Conservation (phyloP, 2,888 invertebrate species). For the Oligia latruncula region DNA sequence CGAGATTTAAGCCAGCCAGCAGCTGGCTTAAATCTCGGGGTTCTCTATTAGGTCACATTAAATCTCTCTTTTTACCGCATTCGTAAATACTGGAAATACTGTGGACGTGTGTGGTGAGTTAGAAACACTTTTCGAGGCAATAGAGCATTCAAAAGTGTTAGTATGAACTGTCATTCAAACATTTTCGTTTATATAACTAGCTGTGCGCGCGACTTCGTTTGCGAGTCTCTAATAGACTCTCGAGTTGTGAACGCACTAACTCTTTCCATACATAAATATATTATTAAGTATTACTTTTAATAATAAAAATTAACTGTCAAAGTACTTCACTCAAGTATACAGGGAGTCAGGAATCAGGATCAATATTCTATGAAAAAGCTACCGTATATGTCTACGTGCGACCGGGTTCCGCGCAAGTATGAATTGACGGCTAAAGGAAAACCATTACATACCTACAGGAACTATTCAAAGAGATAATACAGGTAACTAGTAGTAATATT, state of each 20-base stretch:
- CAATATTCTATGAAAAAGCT: background rate
- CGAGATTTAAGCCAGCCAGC: conserved; percentile 58
- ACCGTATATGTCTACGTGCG: background rate
- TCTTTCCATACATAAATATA: background rate
- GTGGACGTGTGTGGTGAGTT: conserved; percentile 17
- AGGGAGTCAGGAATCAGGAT: background rate
- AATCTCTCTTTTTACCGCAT: conserved; percentile 52
- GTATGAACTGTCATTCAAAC: conserved; percentile 5
- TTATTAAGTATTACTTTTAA: background rate
- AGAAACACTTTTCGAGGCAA: conserved; percentile 13
- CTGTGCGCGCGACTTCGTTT: background rate
- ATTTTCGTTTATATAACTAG: conserved; percentile 1
- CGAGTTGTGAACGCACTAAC: background rate
- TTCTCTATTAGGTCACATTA: conserved; percentile 46
- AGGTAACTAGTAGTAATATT: conserved; percentile 3
- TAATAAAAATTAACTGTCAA: background rate
- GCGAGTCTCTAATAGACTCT: no score
- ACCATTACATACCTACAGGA: background rate
- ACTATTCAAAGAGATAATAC: conserved; percentile 13
- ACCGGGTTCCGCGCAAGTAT: conserved; percentile 1
- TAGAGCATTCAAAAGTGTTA: conserved; percentile 28
- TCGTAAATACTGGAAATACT: conserved; percentile 51
- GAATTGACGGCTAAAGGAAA: conserved; percentile 22
- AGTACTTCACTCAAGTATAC: no score
- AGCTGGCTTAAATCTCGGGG: no score